Percentiles rank a stretch among this genome's conserved stretches.
Evolutionary conservation across 2,113 vertebrate species (phyloP).

Genomic region (Gobius niger): DNA sequence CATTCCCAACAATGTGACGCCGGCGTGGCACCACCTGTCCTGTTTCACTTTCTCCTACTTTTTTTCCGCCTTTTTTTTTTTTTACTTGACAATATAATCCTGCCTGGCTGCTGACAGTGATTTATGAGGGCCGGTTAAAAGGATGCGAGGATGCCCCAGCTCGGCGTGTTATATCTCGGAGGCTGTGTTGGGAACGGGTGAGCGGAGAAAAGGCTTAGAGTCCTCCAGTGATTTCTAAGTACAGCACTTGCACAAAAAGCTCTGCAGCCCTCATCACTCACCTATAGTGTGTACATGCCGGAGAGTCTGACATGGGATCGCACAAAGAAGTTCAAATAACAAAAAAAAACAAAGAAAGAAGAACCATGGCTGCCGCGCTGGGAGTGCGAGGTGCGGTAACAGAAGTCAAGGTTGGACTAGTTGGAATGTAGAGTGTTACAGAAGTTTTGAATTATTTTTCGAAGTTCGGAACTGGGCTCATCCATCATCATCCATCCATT

Average conservation of each 20-base stretch:
- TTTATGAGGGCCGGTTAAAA: slow-evolving; percentile 71
- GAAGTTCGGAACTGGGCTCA: not conserved
- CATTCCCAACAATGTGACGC: slow-evolving; percentile 49
- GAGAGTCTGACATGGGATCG: slow-evolving; percentile 6
- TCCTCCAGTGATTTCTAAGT: slow-evolving; percentile 57
- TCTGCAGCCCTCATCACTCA: slow-evolving; percentile 67
- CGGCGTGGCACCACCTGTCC: slow-evolving; percentile 61
- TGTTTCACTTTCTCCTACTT: slow-evolving; percentile 2
- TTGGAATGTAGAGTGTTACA: not conserved
- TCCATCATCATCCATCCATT: not conserved
- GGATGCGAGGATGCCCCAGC: slow-evolving; percentile 43
- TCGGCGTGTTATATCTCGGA: slow-evolving; percentile 34
- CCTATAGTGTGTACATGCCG: not conserved
- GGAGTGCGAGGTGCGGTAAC: not conserved
- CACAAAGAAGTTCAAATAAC: not conserved
- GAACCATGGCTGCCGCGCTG: not conserved
- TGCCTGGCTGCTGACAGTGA: slow-evolving; percentile 60
- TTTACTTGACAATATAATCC: slow-evolving; percentile 69
- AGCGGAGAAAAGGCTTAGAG: slow-evolving; percentile 38
- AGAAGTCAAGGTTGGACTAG: not conserved
- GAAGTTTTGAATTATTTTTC: not conserved
- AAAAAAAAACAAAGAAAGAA: not conserved
- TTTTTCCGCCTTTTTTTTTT: slow-evolving; percentile 29
- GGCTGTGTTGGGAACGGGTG: slow-evolving; percentile 4
- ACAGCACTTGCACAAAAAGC: slow-evolving; percentile 52